Conservation (phyloP, 2,113 vertebrate genomes). For the Mesocricetus auratus region DNA sequence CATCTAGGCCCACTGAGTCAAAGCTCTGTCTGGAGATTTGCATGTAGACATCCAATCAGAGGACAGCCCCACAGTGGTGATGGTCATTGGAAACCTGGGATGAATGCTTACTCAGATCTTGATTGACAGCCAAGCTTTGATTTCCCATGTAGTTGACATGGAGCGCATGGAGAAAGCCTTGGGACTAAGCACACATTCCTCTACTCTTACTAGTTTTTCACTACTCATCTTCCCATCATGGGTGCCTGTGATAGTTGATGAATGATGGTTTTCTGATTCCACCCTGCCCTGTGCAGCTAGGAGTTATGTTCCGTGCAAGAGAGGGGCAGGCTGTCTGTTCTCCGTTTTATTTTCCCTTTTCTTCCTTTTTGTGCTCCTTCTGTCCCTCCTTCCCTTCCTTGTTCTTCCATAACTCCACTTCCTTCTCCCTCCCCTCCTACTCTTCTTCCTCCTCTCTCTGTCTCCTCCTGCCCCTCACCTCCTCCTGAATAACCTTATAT, state of each 20-base stretch:
- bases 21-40: not conserved
- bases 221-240: too few species aligned
- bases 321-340: not conserved
- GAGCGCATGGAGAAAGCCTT: not conserved
- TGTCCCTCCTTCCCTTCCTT: not conserved
- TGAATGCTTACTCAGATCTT: not conserved
- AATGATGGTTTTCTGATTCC: not conserved
- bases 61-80: not conserved
- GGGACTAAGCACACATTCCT: too few species aligned
- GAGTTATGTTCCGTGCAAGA: not conserved
- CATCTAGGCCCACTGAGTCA: not conserved
- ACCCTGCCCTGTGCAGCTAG: not conserved
- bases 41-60: not conserved
- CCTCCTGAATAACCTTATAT: not conserved
- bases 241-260: not conserved
- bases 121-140: not conserved
- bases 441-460: not conserved
- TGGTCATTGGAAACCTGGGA: not conserved
- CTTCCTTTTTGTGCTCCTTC: not conserved
- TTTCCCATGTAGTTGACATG: not conserved
- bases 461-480: not conserved
- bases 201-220: not conserved
- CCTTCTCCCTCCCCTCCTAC: not conserved
- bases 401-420: not conserved
- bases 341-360: not conserved